Conservation (phyloP, 2,113 vertebrate species). For the Cyprinodon brontotheroides region DNA sequence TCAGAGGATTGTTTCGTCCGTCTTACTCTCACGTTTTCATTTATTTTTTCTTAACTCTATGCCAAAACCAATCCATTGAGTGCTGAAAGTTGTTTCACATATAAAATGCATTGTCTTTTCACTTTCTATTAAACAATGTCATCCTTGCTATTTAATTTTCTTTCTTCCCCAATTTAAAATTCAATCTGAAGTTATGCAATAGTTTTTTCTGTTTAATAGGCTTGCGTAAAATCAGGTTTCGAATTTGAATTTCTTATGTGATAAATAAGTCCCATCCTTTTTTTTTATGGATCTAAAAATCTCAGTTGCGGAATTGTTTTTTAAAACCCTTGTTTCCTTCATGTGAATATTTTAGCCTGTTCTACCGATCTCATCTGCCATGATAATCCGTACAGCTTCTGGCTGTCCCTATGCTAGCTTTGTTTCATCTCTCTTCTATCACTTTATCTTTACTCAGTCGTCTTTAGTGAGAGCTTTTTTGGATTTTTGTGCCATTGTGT, state of each 20-base stretch:
- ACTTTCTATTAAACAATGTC: slow-evolving; percentile 70
- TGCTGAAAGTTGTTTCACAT: slow-evolving; percentile 61
- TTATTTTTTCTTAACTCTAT: slow-evolving; percentile 49
- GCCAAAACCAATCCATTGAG: slow-evolving; percentile 71
- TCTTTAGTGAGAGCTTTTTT: slow-evolving; percentile 46
- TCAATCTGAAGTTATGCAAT: slow-evolving; percentile 34
- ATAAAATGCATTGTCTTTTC: slow-evolving; percentile 63
- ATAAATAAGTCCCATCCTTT: slow-evolving; percentile 16
- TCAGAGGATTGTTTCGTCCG: slow-evolving; percentile 63
- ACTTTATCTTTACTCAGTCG: slow-evolving; percentile 34
- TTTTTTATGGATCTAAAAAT: slow-evolving; percentile 29
- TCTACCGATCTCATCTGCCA: slow-evolving; percentile 14
- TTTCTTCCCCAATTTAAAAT: slow-evolving; percentile 40
- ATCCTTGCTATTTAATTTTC: slow-evolving; percentile 73
- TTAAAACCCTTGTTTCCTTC: slow-evolving; percentile 19
- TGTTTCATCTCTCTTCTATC: slow-evolving; percentile 25
- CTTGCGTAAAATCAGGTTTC: slow-evolving; percentile 47
- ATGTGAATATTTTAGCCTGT: slow-evolving; percentile 35
- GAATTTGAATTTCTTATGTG: slow-evolving; percentile 20
- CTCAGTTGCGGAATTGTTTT: slow-evolving; percentile 19
- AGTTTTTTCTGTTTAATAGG: slow-evolving; percentile 37
- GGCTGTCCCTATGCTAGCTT: slow-evolving; percentile 40
- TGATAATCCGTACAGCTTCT: slow-evolving; percentile 25
- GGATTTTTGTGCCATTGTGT: slow-evolving; percentile 61
- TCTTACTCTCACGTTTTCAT: slow-evolving; percentile 56